These are phyloP conservation scores for Clytia hemisphaerica DNA, from an alignment of 30 jellyfish, hydroid and myxozoan species.

Conservation along the genomic window DNA sequence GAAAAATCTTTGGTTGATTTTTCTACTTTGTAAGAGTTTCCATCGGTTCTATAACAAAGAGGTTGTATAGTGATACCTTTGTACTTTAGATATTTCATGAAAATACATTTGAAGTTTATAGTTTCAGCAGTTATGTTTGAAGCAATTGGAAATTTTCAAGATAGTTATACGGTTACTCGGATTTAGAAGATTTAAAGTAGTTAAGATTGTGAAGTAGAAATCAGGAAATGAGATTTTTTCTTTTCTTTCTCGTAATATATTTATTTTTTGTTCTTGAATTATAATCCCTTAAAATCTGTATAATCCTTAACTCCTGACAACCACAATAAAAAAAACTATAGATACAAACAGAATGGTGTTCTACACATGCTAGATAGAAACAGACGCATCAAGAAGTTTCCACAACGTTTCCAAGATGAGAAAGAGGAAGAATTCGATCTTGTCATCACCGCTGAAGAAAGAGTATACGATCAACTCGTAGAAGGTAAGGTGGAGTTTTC, in stretches of 20 bases:
- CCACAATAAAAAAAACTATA: conserved; percentile 25
- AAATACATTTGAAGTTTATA: no score
- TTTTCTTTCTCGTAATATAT: not conserved
- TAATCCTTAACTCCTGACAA: no score
- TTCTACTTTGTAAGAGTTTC: no score
- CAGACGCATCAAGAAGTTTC: conserved; percentile 70
- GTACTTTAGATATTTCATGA: no score
- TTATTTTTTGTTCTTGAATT: not conserved
- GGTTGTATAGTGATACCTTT: no score
- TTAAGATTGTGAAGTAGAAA: not conserved
- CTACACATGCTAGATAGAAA: conserved; percentile 96
- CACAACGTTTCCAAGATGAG: conserved; percentile 83
- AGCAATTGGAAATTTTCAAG: no score
- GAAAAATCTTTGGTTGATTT: no score
- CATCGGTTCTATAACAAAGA: no score
- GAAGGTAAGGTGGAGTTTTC: conserved; percentile 85
- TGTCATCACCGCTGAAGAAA: conserved; percentile 80
- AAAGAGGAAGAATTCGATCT: conserved; percentile 63
- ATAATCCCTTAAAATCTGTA: not conserved
- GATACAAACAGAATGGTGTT: conserved; percentile 93
- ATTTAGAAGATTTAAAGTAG: no score
- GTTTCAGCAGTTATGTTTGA: no score
- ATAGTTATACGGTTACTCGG: no score
- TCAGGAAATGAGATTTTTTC: not conserved
- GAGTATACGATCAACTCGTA: conserved; percentile 86